phyloP scores from a whole-genome alignment of 2,888 invertebrate genomes.

The Sphaerophoria taeniata region DNA sequence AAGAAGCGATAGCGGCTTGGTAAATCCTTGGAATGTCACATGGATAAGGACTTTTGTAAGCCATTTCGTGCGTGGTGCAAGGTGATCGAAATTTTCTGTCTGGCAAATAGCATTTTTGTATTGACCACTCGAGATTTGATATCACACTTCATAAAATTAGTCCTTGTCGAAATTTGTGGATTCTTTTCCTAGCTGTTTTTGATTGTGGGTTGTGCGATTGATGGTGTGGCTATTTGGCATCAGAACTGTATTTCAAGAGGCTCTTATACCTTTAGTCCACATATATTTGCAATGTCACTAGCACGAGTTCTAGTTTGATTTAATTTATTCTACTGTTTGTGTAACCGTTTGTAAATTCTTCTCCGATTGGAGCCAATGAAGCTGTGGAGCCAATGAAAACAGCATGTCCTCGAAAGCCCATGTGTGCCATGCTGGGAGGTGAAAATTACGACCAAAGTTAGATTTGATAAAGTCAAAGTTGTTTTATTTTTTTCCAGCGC shows the following conservation, averaged over 20 bases:
- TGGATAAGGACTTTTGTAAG: background rate
- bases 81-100: constrained; percentile 65
- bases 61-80: constrained; percentile 12
- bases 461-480: constrained; percentile 74
- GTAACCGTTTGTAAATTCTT: constrained; percentile 62
- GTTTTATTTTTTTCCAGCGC: constrained; percentile 34
- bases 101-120: constrained; percentile 71
- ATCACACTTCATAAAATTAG: constrained; percentile 74
- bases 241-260: constrained; percentile 72
- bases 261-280: constrained; percentile 31
- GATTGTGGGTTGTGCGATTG: constrained; percentile 64
- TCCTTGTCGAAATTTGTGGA: constrained; percentile 67
- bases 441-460: constrained; percentile 73
- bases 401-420: constrained; percentile 23
- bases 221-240: constrained; percentile 71
- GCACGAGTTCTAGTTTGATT: constrained; percentile 61
- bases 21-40: constrained; percentile 2
- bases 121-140: constrained; percentile 74
- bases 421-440: constrained; percentile 58
- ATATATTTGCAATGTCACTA: constrained; percentile 60
- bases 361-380: constrained; percentile 72
- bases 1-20: background rate
- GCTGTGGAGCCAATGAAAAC: constrained; percentile 68
- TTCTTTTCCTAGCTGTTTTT: constrained; percentile 60
- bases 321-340: constrained; percentile 73